Evolutionary conservation across 1,140 invertebrate species (phyloP), one percentile per base, ranked within the genome.

Genomic region (Neodiprion lecontei): DNA sequence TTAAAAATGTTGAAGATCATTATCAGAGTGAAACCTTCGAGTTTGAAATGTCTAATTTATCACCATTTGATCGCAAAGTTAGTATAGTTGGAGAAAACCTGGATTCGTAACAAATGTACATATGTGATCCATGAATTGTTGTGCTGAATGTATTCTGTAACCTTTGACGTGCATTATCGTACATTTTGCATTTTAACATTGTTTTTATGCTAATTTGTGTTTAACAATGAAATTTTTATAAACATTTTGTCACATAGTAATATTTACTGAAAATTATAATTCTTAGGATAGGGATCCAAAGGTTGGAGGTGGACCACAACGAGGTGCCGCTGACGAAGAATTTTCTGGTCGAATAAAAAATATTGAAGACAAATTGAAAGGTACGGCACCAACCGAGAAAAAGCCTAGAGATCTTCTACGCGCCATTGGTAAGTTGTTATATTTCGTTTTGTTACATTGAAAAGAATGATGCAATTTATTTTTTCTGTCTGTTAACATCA

Each of bases 341-440:
- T 92, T 95, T 81, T 91, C 91, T 66, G 92, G 92, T n/a, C 89
- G 93, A 82, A 91, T 94, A 79, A 90, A 93, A 89, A 88, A 91
- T 85, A 86, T 95, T 81, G 89, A 94, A 88, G 89, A 94, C 79
- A 93, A 93, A 85, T 85, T 93, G 49, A 86, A 91, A 79, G 88
- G 93, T 80, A 87, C 89, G 70, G 80, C 87, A 1, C 85, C 90
- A 0, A 87, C 89, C 1, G 92, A 95, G 2, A 95, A 95, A 79
- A 97, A 96, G 83, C 95, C 95, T 1, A 95, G 94, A 87, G 96
- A 97, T 87, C 88, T 97, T 67, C 89, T 96, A 82, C 90, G 96
- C 72, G 94, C 95, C 21, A 96, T 97, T 75, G 96, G 92, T 89
- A 82, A 79, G 75, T 80, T 47, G 50, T 10, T 48, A 71, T 48